These are phyloP conservation scores for Synergus laeviventris DNA, from an alignment of 2,888 invertebrate genomes.

Conservation along the genomic window DNA sequence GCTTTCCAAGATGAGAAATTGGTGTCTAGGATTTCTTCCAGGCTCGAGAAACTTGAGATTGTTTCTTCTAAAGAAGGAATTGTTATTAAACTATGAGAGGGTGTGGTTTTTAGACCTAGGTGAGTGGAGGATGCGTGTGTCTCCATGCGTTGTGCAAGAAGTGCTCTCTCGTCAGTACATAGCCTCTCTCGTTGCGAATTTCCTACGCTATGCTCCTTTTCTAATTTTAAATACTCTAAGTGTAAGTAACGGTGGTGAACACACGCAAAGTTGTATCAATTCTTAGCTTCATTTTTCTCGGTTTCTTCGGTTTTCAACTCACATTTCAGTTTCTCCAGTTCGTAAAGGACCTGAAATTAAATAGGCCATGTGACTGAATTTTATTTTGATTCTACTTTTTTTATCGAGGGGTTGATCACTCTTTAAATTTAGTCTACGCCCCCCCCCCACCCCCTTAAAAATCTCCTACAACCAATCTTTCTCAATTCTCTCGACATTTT, in stretches of 20 bases:
- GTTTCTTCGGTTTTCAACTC: conserved; percentile 57
- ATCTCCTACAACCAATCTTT: too few species aligned
- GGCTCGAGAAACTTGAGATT: conserved; percentile 8
- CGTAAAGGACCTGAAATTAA: conserved; percentile 78
- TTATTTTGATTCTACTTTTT: too few species aligned
- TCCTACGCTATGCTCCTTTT: conserved; percentile 27
- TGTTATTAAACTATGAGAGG: conserved; percentile 53
- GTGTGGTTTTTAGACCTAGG: conserved; percentile 52
- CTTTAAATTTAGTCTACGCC: background rate
- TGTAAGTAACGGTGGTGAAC: conserved; percentile 63
- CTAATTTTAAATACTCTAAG: conserved; percentile 50
- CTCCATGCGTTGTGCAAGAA: conserved; percentile 63
- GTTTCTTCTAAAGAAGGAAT: conserved; percentile 43
- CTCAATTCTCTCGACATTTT: too few species aligned
- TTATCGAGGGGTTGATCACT: too few species aligned
- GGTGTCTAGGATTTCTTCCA: background rate
- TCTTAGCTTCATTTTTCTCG: conserved; percentile 52
- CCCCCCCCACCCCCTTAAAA: too few species aligned
- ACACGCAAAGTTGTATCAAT: conserved; percentile 75
- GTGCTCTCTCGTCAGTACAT: conserved; percentile 43
- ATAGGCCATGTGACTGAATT: background rate
- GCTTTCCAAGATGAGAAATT: background rate
- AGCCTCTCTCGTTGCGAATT: conserved; percentile 30
- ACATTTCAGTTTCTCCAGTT: conserved; percentile 77
- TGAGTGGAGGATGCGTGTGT: conserved; percentile 71